Evolutionary conservation across 2,797 vertebrate genomes (phyloP).

Genomic region (Acanthurus leucopareius): DNA sequence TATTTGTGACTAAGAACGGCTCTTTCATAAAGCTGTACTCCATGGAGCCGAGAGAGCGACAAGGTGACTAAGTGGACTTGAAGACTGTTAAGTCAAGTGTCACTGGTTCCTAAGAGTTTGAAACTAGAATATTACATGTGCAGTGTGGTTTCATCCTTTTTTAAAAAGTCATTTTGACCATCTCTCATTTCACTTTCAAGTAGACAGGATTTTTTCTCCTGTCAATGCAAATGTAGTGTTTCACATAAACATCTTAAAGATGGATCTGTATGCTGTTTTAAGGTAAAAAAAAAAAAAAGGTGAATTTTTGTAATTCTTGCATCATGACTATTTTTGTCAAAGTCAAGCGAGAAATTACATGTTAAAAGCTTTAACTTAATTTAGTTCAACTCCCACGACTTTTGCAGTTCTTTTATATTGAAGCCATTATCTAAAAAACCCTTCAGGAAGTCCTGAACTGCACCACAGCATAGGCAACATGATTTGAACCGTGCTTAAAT

Average conservation of each 20-base stretch:
- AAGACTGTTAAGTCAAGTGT: constrained; percentile 20
- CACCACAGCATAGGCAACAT: constrained; percentile 5
- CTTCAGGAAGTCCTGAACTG: neutral
- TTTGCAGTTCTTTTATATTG: constrained; percentile 16
- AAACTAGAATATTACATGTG: constrained; percentile 19
- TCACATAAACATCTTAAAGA: neutral
- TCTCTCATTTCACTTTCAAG: constrained; percentile 3
- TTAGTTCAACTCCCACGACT: constrained; percentile 14
- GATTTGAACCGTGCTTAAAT: constrained; percentile 34
- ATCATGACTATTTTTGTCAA: neutral
- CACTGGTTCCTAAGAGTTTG: constrained; percentile 20
- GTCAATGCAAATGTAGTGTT: neutral
- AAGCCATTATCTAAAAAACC: neutral
- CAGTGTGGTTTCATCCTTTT: constrained; percentile 12
- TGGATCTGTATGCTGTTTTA: no score
- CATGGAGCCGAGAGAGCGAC: constrained; percentile 18
- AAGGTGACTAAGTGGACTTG: constrained; percentile 32
- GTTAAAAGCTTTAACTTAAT: neutral
- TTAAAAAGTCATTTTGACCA: constrained; percentile 21
- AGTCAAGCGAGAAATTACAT: neutral
- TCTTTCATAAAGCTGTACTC: constrained; percentile 23
- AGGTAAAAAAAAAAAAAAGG: neutral
- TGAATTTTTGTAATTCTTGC: neutral
- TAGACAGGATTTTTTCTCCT: constrained; percentile 1
- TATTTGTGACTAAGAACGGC: constrained; percentile 28